Percentiles rank a stretch among this genome's conserved stretches.
Conservation (phyloP, 2,113 vertebrate genomes). For the Falcunculus frontatus region DNA sequence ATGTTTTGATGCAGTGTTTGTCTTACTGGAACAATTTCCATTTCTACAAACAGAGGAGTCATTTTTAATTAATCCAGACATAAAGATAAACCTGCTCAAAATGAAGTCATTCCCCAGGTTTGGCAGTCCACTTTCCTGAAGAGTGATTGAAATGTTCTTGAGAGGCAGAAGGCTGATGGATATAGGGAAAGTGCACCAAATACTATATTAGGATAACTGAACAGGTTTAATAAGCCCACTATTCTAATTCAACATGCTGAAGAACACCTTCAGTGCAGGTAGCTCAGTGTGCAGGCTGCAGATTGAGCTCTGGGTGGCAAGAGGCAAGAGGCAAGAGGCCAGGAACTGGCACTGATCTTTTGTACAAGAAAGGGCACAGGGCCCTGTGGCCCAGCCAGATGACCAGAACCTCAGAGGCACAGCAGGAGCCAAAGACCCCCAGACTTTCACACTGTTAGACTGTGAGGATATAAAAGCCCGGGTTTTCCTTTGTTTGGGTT, state of each 20-base stretch:
- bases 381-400: not conserved
- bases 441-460: not conserved
- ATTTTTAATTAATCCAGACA: not conserved
- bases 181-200: not conserved
- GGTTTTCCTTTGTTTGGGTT: not conserved
- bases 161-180: not conserved
- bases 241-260: not conserved
- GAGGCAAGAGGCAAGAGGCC: not conserved
- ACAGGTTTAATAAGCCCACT: not conserved
- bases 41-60: not conserved
- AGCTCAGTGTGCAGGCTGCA: not conserved
- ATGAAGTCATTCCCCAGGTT: not conserved
- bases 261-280: not conserved
- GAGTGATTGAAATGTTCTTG: not conserved
- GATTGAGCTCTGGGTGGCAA: not conserved
- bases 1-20: not conserved
- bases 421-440: not conserved
- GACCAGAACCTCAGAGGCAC: not conserved
- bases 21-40: not conserved
- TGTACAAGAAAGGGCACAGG: not conserved
- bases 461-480: not conserved
- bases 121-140: not conserved
- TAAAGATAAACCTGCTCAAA: not conserved
- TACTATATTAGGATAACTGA: not conserved
- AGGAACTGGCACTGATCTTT: not conserved